These are phyloP conservation scores for Tetanocera ferruginea DNA, from an alignment of 2,888 invertebrate genomes.

Conservation along the genomic window DNA sequence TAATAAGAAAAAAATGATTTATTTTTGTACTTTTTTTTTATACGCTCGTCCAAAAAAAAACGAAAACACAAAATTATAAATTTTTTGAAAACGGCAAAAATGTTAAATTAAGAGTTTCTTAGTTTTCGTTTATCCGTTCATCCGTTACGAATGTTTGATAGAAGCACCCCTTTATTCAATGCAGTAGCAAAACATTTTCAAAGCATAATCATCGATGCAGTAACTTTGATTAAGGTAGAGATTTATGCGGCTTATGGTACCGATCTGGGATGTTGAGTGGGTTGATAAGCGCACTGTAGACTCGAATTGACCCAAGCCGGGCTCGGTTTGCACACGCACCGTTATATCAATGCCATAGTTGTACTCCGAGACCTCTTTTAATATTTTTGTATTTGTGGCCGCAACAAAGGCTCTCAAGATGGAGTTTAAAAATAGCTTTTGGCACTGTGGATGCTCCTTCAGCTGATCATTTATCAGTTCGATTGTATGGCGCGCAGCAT, in stretches of 20 bases:
- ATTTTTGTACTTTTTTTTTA: too few relatives aligned
- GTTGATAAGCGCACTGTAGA: constrained; percentile 76
- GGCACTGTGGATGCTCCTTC: constrained; percentile 76
- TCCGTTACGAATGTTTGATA: too few relatives aligned
- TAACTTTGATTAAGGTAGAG: constrained; percentile 84
- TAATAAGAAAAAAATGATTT: too few relatives aligned
- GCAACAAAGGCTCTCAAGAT: constrained; percentile 79
- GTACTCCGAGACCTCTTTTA: constrained; percentile 58
- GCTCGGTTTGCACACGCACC: constrained; percentile 71
- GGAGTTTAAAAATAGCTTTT: constrained; percentile 74
- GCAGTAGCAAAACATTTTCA: constrained; percentile 86
- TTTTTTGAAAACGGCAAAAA: too few relatives aligned
- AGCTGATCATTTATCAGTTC: constrained; percentile 77
- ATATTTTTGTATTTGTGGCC: constrained; percentile 63
- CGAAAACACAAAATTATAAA: too few relatives aligned
- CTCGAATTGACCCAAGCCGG: constrained; percentile 79
- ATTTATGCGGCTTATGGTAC: constrained; percentile 83
- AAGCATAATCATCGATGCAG: constrained; percentile 80
- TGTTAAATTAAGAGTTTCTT: too few relatives aligned
- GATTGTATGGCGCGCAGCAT: constrained; percentile 76
- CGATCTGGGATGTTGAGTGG: constrained; percentile 68
- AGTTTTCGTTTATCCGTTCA: too few relatives aligned
- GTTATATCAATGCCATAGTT: constrained; percentile 68
- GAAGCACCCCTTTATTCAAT: constrained; percentile 56
- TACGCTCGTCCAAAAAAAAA: too few relatives aligned